Evolutionary conservation across 2,113 vertebrate species (phyloP), one percentile per base, ranked within the genome.

Genomic region (Psettodes erumei): DNA sequence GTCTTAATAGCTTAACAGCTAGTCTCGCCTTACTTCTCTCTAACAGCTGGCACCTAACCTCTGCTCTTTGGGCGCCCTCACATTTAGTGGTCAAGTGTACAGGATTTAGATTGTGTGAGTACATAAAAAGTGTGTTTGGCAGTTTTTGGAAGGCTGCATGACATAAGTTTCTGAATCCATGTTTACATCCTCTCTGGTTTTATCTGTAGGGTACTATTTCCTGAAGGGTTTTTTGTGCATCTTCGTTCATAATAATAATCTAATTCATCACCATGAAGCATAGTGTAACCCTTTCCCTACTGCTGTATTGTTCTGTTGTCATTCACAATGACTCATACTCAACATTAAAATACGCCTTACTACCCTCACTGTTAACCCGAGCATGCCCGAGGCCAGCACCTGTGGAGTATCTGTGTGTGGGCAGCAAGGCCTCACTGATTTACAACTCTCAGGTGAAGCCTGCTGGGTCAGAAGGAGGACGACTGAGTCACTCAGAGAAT

Each of bases 1-100:
- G 84, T 73, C 85, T 75, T 89, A 89, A 91, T 87, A 89, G 84
- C 81, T 76, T 55, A 25, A 86, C 86, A 79, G 82, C 71, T 9
- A 50, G 53, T 87, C 70, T 91, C 83, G 12, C 35, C 59, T 90
- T 90, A 78, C 86, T 42, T 58, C 72, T 33, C 54, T 70, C 28
- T 7, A 70, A 61, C 75, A 82, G 37, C 83, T 72, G 37, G 82
- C 53, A 63, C 70, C 78, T 86, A 80, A 77, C 62, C 59, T 56
- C 69, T 15, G n/a, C 25, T 77, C 60, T 64, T 37, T 25, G 27
- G n/a, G 2, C 18, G 30, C 58, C 82, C 75, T 83, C 77, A 43
- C 2, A 67, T 81, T 81, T 42, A 79, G 21, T 64, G 54, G 38
- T 79, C 47, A 53, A 23, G 8, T 42, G 19, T 33, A 25, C 3